Conservation (phyloP, 2,888 invertebrate genomes). For the Xanthorhoe spadicearia region DNA sequence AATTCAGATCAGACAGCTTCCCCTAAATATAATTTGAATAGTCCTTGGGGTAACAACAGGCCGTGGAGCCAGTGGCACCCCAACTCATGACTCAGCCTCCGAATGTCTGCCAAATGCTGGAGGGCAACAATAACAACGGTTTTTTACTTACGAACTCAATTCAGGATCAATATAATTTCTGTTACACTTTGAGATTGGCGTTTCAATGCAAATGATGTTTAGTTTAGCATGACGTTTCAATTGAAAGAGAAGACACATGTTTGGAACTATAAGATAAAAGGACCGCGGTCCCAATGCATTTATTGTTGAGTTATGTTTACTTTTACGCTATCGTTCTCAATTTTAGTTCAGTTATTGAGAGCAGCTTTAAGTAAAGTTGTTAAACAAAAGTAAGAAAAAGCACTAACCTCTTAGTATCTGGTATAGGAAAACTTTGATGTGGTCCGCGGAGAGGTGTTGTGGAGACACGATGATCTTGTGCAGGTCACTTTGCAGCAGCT, state of each 20-base stretch:
- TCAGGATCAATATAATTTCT: slow-evolving; percentile 31
- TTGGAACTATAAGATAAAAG: no score
- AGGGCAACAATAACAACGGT: slow-evolving; percentile 41
- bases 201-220: slow-evolving; percentile 29
- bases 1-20: slow-evolving; percentile 20
- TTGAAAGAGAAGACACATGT: no score
- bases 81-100: slow-evolving; percentile 46
- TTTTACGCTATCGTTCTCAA: slow-evolving; percentile 13
- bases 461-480: slow-evolving; percentile 99
- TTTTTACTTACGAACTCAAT: slow-evolving; percentile 33
- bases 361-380: neutral
- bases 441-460: slow-evolving; percentile 99
- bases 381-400: slow-evolving; percentile 15
- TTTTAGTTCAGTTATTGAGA: no score
- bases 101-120: slow-evolving; percentile 48
- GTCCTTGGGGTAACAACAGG: slow-evolving; percentile 27
- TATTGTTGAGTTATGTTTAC: slow-evolving; percentile 17
- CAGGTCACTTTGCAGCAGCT: slow-evolving; percentile 99
- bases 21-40: slow-evolving; percentile 28
- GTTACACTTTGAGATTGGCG: slow-evolving; percentile 32
- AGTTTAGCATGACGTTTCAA: no score
- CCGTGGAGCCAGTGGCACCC: slow-evolving; percentile 30
- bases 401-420: slow-evolving; percentile 98
- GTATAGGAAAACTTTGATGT: slow-evolving; percentile 99
- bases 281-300: no score